Evolutionary conservation across 2,113 vertebrate species (phyloP), one percentile per base, ranked within the genome.

Genomic region (Papio anubis): DNA sequence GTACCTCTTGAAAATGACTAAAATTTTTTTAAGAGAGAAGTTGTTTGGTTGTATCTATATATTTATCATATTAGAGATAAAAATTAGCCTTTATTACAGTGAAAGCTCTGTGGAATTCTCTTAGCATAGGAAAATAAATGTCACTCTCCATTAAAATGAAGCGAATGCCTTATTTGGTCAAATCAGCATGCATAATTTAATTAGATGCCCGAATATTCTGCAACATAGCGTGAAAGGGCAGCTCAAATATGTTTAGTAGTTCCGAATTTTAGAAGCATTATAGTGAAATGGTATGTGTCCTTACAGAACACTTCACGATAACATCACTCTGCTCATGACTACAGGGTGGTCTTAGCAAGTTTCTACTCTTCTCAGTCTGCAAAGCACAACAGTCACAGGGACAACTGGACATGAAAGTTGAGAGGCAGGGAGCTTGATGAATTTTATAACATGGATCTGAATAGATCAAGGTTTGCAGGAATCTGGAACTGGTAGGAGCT

Each of bases 121-220:
- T 91, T n/a, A 73, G 86, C 32, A 59, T 64, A 72, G 50, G 59
- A 97, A 97, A 97, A 96, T 94, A 87, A 86, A 95, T 93, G 97
- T 94, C 97, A 97, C 48, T 95, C 87, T 82, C 91, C 89, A 92
- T 90, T 93, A 95, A 95, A 92, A 93, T 88, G 85, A 97, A 93
- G 23, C 81, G 93, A 93, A 97, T 68, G 96, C 83, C 5, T 3
- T 55, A 90, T 97, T n/a, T 98, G 98, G 98, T 97, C 92, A 94
- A 93, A 79, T 78, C 61, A 83, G 97, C 97, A 75, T 97, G 68
- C 52, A 94, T 96, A 96, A 97, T 97, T 93, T 96, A 94, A 97
- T 96, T 93, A 97, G 91, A 72, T 93, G 95, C 75, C 82, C 93
- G 92, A 76, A 83, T 89, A 97, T 96, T 95, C 86, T 87, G 61